Evolutionary conservation across 2,113 vertebrate species (phyloP).

Genomic region (Thomomys bottae): DNA sequence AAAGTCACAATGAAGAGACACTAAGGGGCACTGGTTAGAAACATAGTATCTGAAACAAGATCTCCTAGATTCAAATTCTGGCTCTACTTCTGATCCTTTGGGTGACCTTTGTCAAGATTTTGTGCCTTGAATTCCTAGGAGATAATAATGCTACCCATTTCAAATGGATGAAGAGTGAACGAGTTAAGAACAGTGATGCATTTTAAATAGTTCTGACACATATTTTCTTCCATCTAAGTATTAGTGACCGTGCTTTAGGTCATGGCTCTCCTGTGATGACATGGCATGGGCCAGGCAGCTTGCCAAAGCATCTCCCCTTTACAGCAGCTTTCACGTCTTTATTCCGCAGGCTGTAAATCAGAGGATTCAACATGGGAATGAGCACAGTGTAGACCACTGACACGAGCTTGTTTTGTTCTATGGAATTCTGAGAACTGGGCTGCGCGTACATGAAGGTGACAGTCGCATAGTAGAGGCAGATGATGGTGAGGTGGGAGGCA

Average conservation of each 20-base stretch:
- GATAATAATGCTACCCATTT: background rate
- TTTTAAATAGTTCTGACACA: background rate
- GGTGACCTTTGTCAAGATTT: background rate
- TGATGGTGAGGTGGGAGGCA: slow-evolving; percentile 23
- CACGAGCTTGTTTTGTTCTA: background rate
- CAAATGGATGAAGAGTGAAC: background rate
- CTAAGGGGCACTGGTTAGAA: background rate
- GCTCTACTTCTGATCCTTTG: background rate
- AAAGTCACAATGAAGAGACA: background rate
- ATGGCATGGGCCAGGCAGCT: background rate
- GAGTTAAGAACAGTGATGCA: background rate
- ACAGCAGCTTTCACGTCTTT: slow-evolving; percentile 51
- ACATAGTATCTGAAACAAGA: background rate
- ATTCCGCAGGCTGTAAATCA: slow-evolving; percentile 67
- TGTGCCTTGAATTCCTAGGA: background rate
- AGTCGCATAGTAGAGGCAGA: slow-evolving; percentile 26
- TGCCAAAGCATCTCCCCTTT: background rate
- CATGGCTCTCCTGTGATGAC: background rate
- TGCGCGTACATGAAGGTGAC: slow-evolving; percentile 33
- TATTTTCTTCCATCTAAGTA: background rate
- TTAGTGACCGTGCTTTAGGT: background rate
- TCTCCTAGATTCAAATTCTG: background rate
- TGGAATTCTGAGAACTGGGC: background rate
- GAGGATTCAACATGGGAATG: slow-evolving; percentile 51
- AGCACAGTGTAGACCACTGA: slow-evolving; percentile 50